Evolutionary conservation across 2,113 vertebrate species (phyloP).

Genomic region (Mustelus asterias): DNA sequence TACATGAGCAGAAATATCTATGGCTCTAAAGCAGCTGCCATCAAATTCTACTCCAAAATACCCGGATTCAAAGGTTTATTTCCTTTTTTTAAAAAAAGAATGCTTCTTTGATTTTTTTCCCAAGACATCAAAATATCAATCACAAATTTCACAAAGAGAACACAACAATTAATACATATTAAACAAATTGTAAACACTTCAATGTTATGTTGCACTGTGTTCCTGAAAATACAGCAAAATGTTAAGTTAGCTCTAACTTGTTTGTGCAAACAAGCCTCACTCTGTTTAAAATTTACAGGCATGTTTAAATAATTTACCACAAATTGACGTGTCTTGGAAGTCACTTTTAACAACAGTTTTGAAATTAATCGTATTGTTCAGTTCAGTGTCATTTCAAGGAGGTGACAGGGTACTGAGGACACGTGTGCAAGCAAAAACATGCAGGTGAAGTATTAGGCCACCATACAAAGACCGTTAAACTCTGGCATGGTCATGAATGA

Average conservation of each 20-base stretch:
- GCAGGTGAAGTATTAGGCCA: constrained; percentile 22
- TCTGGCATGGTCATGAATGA: background rate
- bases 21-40: constrained; percentile 8
- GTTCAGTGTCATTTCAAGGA: constrained; percentile 13
- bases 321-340: constrained; percentile 5
- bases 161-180: constrained; percentile 29
- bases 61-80: background rate
- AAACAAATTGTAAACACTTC: constrained; percentile 13
- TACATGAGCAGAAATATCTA: background rate
- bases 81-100: background rate
- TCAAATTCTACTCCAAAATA: constrained; percentile 27
- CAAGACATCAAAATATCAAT: constrained; percentile 31
- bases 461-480: constrained; percentile 20
- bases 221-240: background rate
- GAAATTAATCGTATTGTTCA: background rate
- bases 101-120: background rate
- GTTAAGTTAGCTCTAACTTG: constrained; percentile 19
- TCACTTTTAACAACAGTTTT: background rate
- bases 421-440: constrained; percentile 18
- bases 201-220: background rate
- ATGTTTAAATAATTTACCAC: constrained; percentile 22
- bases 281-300: constrained; percentile 1
- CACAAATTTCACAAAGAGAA: constrained; percentile 34
- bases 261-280: constrained; percentile 10
- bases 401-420: constrained; percentile 6